Evolutionary conservation across 1,140 invertebrate species (phyloP), one percentile per base, ranked within the genome.

Genomic region (Drosophila simulans): DNA sequence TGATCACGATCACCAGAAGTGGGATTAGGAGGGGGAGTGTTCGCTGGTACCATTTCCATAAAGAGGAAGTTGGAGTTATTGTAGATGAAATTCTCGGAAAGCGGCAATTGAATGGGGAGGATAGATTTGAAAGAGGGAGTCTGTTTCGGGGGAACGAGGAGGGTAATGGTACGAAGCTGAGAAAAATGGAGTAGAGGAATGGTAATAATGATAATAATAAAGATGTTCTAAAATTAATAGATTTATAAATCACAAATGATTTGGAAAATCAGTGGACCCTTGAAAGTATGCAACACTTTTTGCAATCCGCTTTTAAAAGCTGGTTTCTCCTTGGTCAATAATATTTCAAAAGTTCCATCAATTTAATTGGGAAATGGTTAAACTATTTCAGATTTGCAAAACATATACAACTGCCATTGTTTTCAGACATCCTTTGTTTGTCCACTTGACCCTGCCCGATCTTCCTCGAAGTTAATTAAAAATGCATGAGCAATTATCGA

Each of bases 41-140:
- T 39, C 27, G 37, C 1, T 17, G 35, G 43, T 39, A 34, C 52
- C 60, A 64, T 54, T 54, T 54, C 40, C 60, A 40, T 40, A 43
- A 45, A 48, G 48, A 73, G 69, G 46, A 76, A 69, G 63, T 68
- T 60, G 49, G 56, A 48, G 49, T 75, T 77, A 20, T 77, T 69
- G 74, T 68, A 77, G 64, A 53, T 45, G 52, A 70, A 57, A 57
- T 83, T 84, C 80, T 62, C 43, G 52, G 80, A 83, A 81, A 31
- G 55, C 20, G 37, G 13, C 71, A 71, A 63, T 73, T 59, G 37
- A 27, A 4, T 31, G 22, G 58, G 43, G 20, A 49, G 64, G 35
- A 70, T 69, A n/a, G 17, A 46, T 62, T 45, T 31, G 10, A 55
- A 10, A 39, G 15, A 22, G 20, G 59, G 40, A 2, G 4, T 13